A percentile compares a stretch with the other conserved stretches of the same genome.
phyloP scores from a whole-genome alignment of 2,113 vertebrate species.

The Axis porcinus region DNA sequence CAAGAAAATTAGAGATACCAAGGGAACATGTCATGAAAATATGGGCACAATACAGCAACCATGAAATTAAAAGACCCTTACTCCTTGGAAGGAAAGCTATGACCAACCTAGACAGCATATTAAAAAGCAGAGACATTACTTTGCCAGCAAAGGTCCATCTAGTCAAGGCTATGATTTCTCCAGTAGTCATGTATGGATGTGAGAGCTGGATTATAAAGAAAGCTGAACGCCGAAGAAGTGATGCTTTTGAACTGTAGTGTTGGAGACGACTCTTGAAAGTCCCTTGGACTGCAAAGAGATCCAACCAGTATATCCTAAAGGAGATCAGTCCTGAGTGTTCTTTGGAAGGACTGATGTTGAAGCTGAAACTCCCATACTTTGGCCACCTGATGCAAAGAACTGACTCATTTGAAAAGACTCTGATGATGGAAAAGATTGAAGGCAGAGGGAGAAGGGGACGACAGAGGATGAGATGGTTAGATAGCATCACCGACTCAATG shows the following conservation, averaged over 20 bases:
- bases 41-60: not conserved
- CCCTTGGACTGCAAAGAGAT: not conserved
- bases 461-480: too few species aligned
- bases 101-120: not conserved
- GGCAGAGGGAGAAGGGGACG: too few species aligned
- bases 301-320: not conserved
- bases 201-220: not conserved
- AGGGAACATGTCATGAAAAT: not conserved
- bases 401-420: too few species aligned
- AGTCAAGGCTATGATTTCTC: not conserved
- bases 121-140: not conserved
- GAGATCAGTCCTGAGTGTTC: not conserved
- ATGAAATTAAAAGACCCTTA: not conserved
- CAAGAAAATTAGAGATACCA: not conserved
- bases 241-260: not conserved
- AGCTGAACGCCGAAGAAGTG: not conserved
- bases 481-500: too few species aligned
- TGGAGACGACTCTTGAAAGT: not conserved
- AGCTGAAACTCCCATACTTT: too few species aligned
- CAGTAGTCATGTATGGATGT: not conserved
- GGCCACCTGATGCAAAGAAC: too few species aligned
- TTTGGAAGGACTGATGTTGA: not conserved
- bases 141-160: not conserved
- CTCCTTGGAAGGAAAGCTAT: not conserved
- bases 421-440: too few species aligned